Percentiles rank a stretch among this genome's conserved stretches.
These are phyloP conservation scores for Dolichomitus sp. DNA, from an alignment of 2,888 invertebrate genomes.

Conservation along the genomic window DNA sequence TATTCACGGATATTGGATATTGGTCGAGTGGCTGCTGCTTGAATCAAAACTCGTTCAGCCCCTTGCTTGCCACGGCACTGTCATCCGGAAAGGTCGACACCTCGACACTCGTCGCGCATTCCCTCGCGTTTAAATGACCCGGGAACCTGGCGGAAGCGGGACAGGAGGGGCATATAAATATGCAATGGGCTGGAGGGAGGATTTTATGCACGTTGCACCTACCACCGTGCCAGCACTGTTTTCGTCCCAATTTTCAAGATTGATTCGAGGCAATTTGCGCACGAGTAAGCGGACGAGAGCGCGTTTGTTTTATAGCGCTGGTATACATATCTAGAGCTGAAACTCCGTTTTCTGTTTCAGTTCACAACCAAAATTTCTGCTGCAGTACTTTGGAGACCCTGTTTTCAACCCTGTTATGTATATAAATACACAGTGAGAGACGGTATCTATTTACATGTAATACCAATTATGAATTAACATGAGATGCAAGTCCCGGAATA, in stretches of 20 bases:
- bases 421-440: conserved; percentile 2
- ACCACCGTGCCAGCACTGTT: conserved; percentile 67
- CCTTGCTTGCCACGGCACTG: conserved; percentile 59
- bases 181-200: conserved; percentile 70
- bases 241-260: conserved; percentile 77
- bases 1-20: conserved; percentile 22
- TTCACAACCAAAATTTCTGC: neutral
- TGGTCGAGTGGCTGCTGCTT: conserved; percentile 13
- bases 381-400: neutral
- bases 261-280: conserved; percentile 74
- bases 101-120: conserved; percentile 69
- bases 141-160: conserved; percentile 43
- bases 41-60: conserved; percentile 35
- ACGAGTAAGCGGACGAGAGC: conserved; percentile 24
- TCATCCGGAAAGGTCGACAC: conserved; percentile 26
- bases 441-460: conserved; percentile 2
- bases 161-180: conserved; percentile 75
- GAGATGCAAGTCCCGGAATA: conserved; percentile 1
- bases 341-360: neutral
- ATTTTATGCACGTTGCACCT: conserved; percentile 70
- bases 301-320: neutral
- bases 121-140: conserved; percentile 73
- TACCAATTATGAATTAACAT: conserved; percentile 48
- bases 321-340: neutral
- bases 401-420: neutral